Evolutionary conservation across 1,140 invertebrate genomes (phyloP).

Genomic region (Zaprionus kolodkinae): DNA sequence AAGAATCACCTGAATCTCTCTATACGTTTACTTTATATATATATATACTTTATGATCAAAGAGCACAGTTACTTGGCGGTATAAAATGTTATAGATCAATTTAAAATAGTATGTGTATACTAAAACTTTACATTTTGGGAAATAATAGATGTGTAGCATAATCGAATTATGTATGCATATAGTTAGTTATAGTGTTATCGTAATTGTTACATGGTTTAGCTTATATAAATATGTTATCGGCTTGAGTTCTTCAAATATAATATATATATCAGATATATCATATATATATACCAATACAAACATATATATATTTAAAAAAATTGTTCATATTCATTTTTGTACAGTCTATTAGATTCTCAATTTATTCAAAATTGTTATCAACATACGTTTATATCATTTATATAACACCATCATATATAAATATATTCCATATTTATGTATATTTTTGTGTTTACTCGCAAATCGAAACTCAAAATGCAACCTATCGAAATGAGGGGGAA

Average conservation of each 20-base stretch:
- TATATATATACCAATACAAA: conserved; percentile 56
- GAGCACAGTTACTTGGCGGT: conserved; percentile 82
- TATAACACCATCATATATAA: conserved; percentile 44
- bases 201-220: conserved; percentile 45
- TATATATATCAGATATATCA: conserved; percentile 55
- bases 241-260: conserved; percentile 37
- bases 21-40: conserved; percentile 1
- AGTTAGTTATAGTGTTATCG: conserved; percentile 36
- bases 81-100: conserved; percentile 73
- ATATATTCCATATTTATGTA: conserved; percentile 9
- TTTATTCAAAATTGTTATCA: conserved; percentile 80
- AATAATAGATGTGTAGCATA: conserved; percentile 34
- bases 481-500: not conserved
- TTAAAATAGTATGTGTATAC: conserved; percentile 31
- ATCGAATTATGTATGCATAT: conserved; percentile 20
- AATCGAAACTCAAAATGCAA: not conserved
- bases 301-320: conserved; percentile 72
- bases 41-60: conserved; percentile 50
- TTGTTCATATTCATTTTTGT: conserved; percentile 69
- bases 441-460: not conserved
- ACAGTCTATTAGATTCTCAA: conserved; percentile 83
- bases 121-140: conserved; percentile 22
- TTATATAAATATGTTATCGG: conserved; percentile 46
- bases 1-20: not conserved
- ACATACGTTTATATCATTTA: conserved; percentile 67